These are phyloP conservation scores for Columba livia DNA, from an alignment of 2,113 vertebrate species.

Conservation along the genomic window DNA sequence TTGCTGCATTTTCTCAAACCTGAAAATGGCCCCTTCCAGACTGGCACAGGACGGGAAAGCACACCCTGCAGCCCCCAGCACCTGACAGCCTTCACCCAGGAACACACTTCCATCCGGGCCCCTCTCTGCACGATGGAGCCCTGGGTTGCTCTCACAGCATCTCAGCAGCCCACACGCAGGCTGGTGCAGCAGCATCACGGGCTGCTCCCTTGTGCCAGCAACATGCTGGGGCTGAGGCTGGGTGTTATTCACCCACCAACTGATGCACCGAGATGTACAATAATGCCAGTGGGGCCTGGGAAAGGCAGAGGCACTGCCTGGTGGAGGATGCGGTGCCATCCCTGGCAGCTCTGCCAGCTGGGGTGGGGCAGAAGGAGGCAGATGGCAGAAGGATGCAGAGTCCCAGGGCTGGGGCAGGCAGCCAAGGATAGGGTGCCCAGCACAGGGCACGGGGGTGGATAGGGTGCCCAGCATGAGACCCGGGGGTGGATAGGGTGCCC, in stretches of 20 bases:
- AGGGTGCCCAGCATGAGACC: too few species aligned
- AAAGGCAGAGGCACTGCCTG: not conserved
- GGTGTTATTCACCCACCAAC: not conserved
- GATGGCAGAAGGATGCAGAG: not conserved
- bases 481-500: accelerated
- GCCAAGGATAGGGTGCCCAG: not conserved
- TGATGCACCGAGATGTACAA: not conserved
- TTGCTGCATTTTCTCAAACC: not conserved
- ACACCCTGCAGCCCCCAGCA: not conserved
- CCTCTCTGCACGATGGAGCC: not conserved
- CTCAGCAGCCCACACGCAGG: not conserved
- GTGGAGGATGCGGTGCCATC: not conserved
- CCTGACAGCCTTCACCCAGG: not conserved
- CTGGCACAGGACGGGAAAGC: not conserved
- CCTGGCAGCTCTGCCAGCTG: not conserved
- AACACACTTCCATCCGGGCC: not conserved
- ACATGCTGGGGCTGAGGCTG: not conserved
- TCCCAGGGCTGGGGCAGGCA: not conserved
- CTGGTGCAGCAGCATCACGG: not conserved
- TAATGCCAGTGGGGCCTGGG: accelerated
- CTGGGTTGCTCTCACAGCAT: accelerated
- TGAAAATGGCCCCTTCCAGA: not conserved
- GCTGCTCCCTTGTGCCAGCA: not conserved
- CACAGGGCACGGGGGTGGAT: accelerated
- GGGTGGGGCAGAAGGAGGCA: not conserved